phyloP scores from a whole-genome alignment of 92 coral and sea anemone genomes.

The Palythoa grandis region DNA sequence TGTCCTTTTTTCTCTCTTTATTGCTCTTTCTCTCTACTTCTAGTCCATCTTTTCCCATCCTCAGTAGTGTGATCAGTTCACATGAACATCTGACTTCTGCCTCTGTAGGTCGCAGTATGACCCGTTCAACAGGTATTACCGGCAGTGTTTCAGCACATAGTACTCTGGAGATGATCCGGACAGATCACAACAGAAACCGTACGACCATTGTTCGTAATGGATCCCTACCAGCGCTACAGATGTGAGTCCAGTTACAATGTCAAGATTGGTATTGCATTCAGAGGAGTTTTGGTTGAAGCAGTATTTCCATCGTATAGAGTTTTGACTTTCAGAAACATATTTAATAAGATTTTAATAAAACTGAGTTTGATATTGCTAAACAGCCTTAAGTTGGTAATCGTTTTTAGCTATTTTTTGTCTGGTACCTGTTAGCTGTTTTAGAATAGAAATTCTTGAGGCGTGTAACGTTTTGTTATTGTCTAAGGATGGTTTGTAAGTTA shows the following conservation, averaged over 20 bases:
- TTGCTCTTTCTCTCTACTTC: neutral
- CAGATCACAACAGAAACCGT: conserved; percentile 53
- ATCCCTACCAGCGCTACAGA: conserved; percentile 70
- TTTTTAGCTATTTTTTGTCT: neutral
- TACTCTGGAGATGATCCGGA: conserved; percentile 66
- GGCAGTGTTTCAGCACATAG: conserved; percentile 70
- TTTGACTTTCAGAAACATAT: neutral
- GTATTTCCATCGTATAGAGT: neutral
- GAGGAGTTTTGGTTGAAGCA: neutral
- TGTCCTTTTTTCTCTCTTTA: neutral
- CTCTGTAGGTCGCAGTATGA: conserved; percentile 25
- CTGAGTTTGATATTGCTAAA: neutral
- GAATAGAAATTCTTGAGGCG: neutral
- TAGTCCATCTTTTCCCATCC: too few species aligned
- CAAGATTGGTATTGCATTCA: neutral
- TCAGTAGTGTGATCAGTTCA: neutral
- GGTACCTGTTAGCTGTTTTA: neutral
- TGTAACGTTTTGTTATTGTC: neutral
- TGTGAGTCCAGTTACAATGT: conserved; percentile 56
- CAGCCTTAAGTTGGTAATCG: neutral
- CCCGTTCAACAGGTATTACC: conserved; percentile 51
- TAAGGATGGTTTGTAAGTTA: too few species aligned
- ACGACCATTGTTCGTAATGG: conserved; percentile 65
- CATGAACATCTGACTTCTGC: too few species aligned
- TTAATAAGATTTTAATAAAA: neutral